Evolutionary conservation across 1,140 invertebrate species (phyloP).

Genomic region (Ganaspis sp.): DNA sequence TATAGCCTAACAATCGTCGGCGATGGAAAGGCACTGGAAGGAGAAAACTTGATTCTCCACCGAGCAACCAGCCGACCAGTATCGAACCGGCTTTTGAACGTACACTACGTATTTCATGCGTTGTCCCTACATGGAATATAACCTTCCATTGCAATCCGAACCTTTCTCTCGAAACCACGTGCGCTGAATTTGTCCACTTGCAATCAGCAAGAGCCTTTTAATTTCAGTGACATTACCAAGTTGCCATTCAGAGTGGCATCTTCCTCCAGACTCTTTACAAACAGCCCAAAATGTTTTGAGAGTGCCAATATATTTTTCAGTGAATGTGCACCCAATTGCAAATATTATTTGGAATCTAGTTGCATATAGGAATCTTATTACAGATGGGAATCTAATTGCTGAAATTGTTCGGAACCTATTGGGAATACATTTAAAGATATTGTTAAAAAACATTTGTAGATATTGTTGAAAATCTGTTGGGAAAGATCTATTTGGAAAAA

Average conservation of each 20-base stretch:
- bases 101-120: slow-evolving; percentile 58
- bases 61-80: slow-evolving; percentile 74
- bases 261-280: background rate
- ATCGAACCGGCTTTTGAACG: slow-evolving; percentile 74
- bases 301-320: background rate
- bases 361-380: no score
- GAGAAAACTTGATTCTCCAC: slow-evolving; percentile 72
- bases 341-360: no score
- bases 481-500: no score
- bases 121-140: slow-evolving; percentile 11
- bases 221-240: no score
- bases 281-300: background rate
- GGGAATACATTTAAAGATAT: no score
- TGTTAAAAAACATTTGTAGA: no score
- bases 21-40: slow-evolving; percentile 48
- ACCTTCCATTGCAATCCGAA: background rate
- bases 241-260: no score
- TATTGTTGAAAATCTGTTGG: no score
- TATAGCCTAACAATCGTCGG: slow-evolving; percentile 37
- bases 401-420: no score
- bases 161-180: background rate
- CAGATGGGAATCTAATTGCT: no score
- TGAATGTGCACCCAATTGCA: no score
- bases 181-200: background rate
- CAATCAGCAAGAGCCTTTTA: no score